Base-by-base conservation (phyloP, 2,113 vertebrate species). In the Psammodynastes pulverulentus region DNA sequence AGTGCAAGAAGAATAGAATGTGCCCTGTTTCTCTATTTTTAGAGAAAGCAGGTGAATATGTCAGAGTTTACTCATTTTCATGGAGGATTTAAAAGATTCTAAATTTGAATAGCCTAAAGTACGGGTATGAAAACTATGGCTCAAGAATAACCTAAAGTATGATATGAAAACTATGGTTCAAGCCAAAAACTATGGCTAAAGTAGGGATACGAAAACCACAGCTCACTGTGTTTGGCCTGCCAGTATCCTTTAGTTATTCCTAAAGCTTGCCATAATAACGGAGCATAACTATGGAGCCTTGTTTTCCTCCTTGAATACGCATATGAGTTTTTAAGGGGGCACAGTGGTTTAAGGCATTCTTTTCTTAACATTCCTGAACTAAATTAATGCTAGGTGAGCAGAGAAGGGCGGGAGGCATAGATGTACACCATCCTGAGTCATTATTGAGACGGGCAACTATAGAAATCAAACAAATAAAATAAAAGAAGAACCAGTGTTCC, bases 1-100 rank as follows among this genome's bases (percentile, higher is more conserved):
- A 91, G 39, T 51, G 39, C 21, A 87, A 79, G 91, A 93, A 52
- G n/a, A 86, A 62, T 91, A 92, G 12, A 91, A 88, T 96, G 88
- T 34, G 88, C 45, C 13, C 43, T 86, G 54, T 72, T 46, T 87
- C 46, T 67, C 86, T 90, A 39, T 12, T 48, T 67, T 48, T 86
- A 43, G 13, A 29, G 17, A 91, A 88, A 49, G 43, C 48, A 52
- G 39, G 24, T 15, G 17, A 91, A 26, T 87, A 88, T 49, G 34
- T 72, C 67, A 34, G 15, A 72, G n/a, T 79, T 79, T 39, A 79
- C 6, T 39, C n/a, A 39, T 79, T 79, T 79, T 79, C n/a, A 39
- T 79, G 67, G 39, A 39, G n/a, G 67, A 21, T 79, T 72, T 34
- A 72, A 72, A 72, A 72, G n/a, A 17, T 19, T 72, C n/a, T 72